These are phyloP conservation scores for Serilophus lunatus DNA, from an alignment of 2,113 vertebrate genomes.

Conservation along the genomic window DNA sequence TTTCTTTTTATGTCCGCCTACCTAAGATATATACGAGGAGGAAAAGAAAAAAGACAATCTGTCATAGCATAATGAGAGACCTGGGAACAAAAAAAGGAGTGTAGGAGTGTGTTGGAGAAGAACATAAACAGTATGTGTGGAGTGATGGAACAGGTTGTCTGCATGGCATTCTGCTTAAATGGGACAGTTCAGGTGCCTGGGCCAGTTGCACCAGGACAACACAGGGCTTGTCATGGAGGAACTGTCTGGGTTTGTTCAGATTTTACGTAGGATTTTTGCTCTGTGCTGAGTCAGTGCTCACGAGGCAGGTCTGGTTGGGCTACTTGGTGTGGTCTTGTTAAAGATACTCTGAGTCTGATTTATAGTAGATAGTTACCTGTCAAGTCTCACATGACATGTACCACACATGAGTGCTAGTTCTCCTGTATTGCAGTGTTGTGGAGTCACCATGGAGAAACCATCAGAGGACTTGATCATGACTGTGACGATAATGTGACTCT, in stretches of 20 bases:
- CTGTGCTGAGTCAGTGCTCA: background rate
- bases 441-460: background rate
- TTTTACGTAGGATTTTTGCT: background rate
- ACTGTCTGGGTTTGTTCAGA: background rate
- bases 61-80: background rate
- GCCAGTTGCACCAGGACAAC: fast-evolving
- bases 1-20: background rate
- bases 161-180: background rate
- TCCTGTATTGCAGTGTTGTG: background rate
- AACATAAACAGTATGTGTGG: background rate
- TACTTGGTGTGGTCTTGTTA: background rate
- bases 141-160: background rate
- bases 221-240: background rate
- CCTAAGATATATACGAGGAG: background rate
- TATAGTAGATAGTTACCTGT: background rate
- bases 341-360: background rate
- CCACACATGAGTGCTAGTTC: background rate
- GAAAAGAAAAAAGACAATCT: background rate
- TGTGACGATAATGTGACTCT: background rate
- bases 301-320: background rate
- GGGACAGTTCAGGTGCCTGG: background rate
- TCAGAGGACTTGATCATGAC: background rate
- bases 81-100: background rate
- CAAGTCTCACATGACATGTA: background rate
- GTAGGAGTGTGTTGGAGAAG: background rate